A percentile compares a stretch with the other conserved stretches of the same genome.
These are phyloP conservation scores for Agelas oroides DNA, from an alignment of 37 sponge, comb jelly and placozoan genomes.

Conservation along the genomic window DNA sequence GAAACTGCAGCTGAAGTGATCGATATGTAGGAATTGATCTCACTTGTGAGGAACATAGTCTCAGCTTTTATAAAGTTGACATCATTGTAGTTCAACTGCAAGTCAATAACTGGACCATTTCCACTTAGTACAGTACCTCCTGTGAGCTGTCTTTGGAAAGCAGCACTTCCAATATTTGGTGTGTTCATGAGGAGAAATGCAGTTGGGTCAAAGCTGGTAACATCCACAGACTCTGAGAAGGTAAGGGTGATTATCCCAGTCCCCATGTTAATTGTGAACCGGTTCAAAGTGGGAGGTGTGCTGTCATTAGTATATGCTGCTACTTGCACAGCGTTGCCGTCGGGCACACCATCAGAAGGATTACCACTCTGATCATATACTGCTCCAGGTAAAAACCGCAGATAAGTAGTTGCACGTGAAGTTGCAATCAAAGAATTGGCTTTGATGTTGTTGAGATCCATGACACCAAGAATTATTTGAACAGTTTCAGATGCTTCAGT, in stretches of 20 bases:
- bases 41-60: conserved; percentile 74
- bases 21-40: conserved; percentile 84
- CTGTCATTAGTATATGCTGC: conserved; percentile 63
- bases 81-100: conserved; percentile 68
- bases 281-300: conserved; percentile 46
- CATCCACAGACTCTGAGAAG: conserved; percentile 84
- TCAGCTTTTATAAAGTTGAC: conserved; percentile 82
- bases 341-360: conserved; percentile 58
- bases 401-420: conserved; percentile 58
- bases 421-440: conserved; percentile 74
- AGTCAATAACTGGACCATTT: conserved; percentile 50
- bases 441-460: conserved; percentile 85
- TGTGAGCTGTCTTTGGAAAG: conserved; percentile 48
- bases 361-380: conserved; percentile 69
- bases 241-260: conserved; percentile 64
- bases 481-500: conserved; percentile 27
- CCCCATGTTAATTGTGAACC: conserved; percentile 72
- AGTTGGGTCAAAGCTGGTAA: conserved; percentile 55
- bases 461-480: conserved; percentile 48
- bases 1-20: conserved; percentile 58
- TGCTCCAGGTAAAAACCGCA: conserved; percentile 54
- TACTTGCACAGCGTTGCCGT: conserved; percentile 60
- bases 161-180: conserved; percentile 74
- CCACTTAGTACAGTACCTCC: conserved; percentile 53
- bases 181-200: conserved; percentile 80